Base-by-base conservation (phyloP, 2,797 vertebrate genomes). In the Natrix natrix region DNA sequence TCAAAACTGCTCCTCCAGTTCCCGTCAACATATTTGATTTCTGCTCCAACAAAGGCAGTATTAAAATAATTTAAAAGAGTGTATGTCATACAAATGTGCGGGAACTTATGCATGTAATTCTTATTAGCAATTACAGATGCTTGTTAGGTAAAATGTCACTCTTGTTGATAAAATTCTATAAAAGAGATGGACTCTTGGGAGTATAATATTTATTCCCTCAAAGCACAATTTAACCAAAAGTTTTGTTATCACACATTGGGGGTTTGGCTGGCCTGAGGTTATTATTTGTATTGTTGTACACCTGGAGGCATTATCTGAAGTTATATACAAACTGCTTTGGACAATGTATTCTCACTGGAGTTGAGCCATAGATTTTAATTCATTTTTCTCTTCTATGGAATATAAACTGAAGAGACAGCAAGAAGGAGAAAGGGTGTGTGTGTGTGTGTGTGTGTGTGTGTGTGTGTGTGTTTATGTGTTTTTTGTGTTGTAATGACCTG, bases 1-100 rank as follows among this genome's bases (percentile, higher is more conserved):
- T 94, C 90, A 94, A 22, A 95, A 94, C 0, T 91, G 37, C 13
- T 55, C 91, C 55, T 93, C 56, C 90, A 95, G 88, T 96, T 97
- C 95, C 90, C 94, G 87, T 88, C 92, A 90, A 28, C 89, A 91
- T 14, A 43, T 88, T 2, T 56, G 56, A 86, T 61, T 10, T 56
- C 88, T 93, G 94, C 90, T 11, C 13, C 48, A 89, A 57, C 14
- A 92, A 16, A 95, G 94, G n/a, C 8, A n/a, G 5, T 54, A 37
- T 61, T 48, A n/a, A 17, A 69, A 13, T 86, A 63, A 16, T 69
- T 2, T 74, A 92, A 87, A 91, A 93, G 5, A 0, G 3, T 89
- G 48, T 93, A 43, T 43, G 92, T 89, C 94, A 60, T 78, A 8
- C 28, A 91, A 32, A 91, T 93, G 37, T 4, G 55, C 56, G 91